Evolutionary conservation across 2,888 invertebrate species (phyloP).

Genomic region (Xiphydria camelus): DNA sequence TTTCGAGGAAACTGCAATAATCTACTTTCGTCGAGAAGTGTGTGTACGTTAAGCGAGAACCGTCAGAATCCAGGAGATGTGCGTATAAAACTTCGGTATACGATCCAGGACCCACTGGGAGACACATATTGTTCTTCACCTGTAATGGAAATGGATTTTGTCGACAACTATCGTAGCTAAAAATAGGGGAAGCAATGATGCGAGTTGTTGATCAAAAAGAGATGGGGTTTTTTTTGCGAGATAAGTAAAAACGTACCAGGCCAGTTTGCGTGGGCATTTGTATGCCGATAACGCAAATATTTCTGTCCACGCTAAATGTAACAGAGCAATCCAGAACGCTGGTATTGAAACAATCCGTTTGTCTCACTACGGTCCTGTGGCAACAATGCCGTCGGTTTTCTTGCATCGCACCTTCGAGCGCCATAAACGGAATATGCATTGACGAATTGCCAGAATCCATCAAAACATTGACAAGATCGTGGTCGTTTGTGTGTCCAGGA

Average conservation of each 20-base stretch:
- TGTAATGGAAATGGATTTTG: neutral
- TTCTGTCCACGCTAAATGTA: constrained; percentile 79
- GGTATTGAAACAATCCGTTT: constrained; percentile 75
- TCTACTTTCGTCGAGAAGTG: constrained; percentile 79
- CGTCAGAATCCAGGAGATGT: constrained; percentile 78
- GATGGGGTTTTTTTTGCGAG: too few species aligned
- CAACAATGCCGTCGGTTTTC: constrained; percentile 69
- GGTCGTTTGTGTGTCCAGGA: too few species aligned
- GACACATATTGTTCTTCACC: constrained; percentile 6
- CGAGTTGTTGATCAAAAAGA: too few species aligned
- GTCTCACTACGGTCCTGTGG: constrained; percentile 67
- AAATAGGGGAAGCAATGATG: too few species aligned
- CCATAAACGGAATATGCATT: too few species aligned
- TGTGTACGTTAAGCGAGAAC: constrained; percentile 78
- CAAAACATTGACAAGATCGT: too few species aligned
- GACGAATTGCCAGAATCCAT: too few species aligned
- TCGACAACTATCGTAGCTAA: neutral
- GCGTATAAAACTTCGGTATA: constrained; percentile 83
- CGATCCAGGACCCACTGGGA: constrained; percentile 33
- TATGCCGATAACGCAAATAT: constrained; percentile 75
- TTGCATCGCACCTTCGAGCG: constrained; percentile 7
- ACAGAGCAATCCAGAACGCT: constrained; percentile 77
- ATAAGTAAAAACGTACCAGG: too few species aligned
- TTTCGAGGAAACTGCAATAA: constrained; percentile 75
- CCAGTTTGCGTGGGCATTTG: too few species aligned